These are phyloP conservation scores for Tympanoctomys barrerae DNA, from an alignment of 2,797 vertebrate genomes.

Conservation along the genomic window DNA sequence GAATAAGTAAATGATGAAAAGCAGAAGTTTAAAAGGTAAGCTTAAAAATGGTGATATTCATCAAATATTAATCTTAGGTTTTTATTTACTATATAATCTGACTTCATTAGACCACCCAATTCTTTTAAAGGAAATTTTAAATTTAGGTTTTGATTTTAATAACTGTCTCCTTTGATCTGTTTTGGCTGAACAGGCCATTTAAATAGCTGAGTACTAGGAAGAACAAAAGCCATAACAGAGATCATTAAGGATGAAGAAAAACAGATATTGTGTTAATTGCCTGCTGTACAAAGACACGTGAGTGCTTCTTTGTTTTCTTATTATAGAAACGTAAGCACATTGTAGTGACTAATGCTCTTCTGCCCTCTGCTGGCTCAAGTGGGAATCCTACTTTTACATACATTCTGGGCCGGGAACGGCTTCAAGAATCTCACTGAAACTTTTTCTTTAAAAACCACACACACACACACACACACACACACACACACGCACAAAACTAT, in stretches of 20 bases:
- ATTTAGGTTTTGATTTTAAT: not conserved
- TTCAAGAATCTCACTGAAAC: constrained; percentile 23
- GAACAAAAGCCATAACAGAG: not conserved
- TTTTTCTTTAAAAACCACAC: not conserved
- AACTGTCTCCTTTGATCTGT: not conserved
- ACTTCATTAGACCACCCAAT: not conserved
- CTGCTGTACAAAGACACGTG: not conserved
- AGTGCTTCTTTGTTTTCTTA: not conserved
- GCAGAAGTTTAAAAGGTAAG: constrained; percentile 4
- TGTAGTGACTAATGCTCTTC: constrained; percentile 44
- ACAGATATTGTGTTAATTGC: not conserved
- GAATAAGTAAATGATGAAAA: constrained; percentile 18
- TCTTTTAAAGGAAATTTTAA: not conserved
- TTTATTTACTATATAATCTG: not conserved
- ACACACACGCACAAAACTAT: not conserved
- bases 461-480: not conserved
- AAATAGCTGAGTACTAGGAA: not conserved
- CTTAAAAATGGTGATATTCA: constrained; percentile 5
- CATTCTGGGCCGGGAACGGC: not conserved
- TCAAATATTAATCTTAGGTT: not conserved
- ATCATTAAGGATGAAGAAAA: not conserved
- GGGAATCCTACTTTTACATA: not conserved
- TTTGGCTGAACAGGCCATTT: not conserved
- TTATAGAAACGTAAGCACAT: not conserved
- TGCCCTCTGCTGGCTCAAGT: constrained; percentile 56